A percentile compares a stretch with the other conserved stretches of the same genome.
Evolutionary conservation across 1,140 invertebrate species (phyloP).

Genomic region (Procambarus clarkii): DNA sequence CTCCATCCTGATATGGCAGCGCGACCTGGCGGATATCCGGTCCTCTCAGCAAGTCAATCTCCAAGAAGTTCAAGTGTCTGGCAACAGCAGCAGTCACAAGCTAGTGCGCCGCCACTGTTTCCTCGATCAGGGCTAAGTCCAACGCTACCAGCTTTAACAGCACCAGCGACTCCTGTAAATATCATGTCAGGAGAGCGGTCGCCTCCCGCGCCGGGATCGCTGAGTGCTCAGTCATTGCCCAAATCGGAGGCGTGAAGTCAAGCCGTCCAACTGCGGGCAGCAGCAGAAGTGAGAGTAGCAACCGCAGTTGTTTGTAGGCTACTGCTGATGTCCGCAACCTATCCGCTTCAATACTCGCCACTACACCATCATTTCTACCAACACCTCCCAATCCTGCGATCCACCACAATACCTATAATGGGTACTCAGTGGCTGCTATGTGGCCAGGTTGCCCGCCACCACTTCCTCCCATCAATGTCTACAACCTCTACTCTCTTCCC

Average conservation of each 20-base stretch:
- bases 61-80: conserved; percentile 63
- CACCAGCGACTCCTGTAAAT: conserved; percentile 46
- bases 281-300: conserved; percentile 65
- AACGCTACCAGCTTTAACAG: conserved; percentile 32
- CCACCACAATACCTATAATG: conserved; percentile 42
- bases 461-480: conserved; percentile 39
- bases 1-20: conserved; percentile 73
- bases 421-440: conserved; percentile 36
- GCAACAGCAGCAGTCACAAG: conserved; percentile 65
- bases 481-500: conserved; percentile 23
- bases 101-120: conserved; percentile 54
- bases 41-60: conserved; percentile 49
- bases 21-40: conserved; percentile 49
- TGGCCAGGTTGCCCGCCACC: conserved; percentile 14
- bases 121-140: conserved; percentile 63
- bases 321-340: conserved; percentile 64
- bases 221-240: conserved; percentile 61
- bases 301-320: conserved; percentile 56
- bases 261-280: conserved; percentile 67
- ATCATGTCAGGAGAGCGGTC: conserved; percentile 63
- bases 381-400: conserved; percentile 37
- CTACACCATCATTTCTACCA: conserved; percentile 34
- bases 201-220: conserved; percentile 45
- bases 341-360: conserved; percentile 65
- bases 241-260: conserved; percentile 68